These are phyloP conservation scores for Hoplias malabaricus DNA, from an alignment of 2,113 vertebrate genomes.

Conservation along the genomic window DNA sequence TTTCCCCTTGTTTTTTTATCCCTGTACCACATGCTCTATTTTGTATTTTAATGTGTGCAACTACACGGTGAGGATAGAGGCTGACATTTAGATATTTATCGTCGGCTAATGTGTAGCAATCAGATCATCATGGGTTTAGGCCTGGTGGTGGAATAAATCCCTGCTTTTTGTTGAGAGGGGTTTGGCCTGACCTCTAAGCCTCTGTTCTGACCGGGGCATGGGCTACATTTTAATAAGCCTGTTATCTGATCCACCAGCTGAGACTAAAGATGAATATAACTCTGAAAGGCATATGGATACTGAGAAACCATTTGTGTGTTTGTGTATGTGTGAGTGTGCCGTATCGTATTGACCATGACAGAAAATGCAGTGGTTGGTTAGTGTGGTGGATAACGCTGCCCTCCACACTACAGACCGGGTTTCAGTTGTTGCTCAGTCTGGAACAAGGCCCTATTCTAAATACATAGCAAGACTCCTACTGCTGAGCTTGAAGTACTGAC, in stretches of 20 bases:
- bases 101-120: conserved; percentile 1
- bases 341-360: too few relatives aligned
- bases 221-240: neutral
- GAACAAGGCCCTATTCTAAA: too few relatives aligned
- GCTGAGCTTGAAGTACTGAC: too few relatives aligned
- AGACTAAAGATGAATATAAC: neutral
- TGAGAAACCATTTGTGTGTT: too few relatives aligned
- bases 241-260: neutral
- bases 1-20: neutral
- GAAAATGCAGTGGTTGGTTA: too few relatives aligned
- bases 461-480: too few relatives aligned
- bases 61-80: neutral
- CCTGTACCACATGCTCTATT: neutral
- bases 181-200: neutral
- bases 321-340: too few relatives aligned
- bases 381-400: too few relatives aligned
- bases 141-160: conserved; percentile 16
- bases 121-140: conserved; percentile 11
- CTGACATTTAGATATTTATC: conserved; percentile 18
- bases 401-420: too few relatives aligned
- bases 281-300: neutral
- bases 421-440: too few relatives aligned
- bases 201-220: neutral
- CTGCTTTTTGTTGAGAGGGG: neutral
- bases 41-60: conserved; percentile 18